These are phyloP conservation scores for Peromyscus maniculatus DNA, from an alignment of 2,113 vertebrate species.

Conservation along the genomic window DNA sequence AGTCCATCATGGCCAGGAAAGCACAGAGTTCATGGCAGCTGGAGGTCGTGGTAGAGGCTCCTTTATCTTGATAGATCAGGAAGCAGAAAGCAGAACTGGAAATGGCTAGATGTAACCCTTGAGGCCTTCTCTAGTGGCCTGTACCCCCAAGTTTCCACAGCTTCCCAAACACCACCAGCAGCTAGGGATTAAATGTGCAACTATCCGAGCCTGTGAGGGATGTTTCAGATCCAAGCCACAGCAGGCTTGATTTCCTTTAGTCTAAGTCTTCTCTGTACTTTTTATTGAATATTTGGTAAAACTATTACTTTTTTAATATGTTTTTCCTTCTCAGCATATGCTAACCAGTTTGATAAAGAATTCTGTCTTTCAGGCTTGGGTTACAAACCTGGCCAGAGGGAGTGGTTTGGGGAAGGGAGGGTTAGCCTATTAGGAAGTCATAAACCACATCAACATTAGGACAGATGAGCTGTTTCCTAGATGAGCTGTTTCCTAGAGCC, in stretches of 20 bases:
- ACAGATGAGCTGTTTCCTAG: constrained; percentile 42
- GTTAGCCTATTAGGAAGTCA: constrained; percentile 25
- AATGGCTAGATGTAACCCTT: not conserved
- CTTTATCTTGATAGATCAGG: not conserved
- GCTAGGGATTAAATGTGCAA: not conserved
- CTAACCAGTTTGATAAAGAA: constrained; percentile 45
- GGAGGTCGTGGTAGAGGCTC: not conserved
- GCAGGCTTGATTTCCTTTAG: constrained; percentile 35
- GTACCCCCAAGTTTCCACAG: not conserved
- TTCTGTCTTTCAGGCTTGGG: constrained; percentile 52
- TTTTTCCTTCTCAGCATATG: constrained; percentile 26
- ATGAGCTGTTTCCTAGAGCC: not conserved
- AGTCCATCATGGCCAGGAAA: not conserved
- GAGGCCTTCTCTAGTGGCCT: not conserved
- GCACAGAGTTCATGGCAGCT: not conserved
- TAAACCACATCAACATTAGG: constrained; percentile 76
- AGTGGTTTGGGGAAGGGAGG: not conserved
- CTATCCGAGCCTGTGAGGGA: not conserved
- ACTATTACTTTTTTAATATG: constrained; percentile 16
- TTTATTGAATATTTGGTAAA: constrained; percentile 57
- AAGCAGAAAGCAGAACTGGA: not conserved
- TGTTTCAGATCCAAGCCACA: not conserved
- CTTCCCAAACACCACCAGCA: not conserved
- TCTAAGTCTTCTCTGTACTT: not conserved
- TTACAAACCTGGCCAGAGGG: constrained; percentile 59